phyloP scores from a whole-genome alignment of 35 echinoderm and acorn worm species.

The Lytechinus pictus region DNA sequence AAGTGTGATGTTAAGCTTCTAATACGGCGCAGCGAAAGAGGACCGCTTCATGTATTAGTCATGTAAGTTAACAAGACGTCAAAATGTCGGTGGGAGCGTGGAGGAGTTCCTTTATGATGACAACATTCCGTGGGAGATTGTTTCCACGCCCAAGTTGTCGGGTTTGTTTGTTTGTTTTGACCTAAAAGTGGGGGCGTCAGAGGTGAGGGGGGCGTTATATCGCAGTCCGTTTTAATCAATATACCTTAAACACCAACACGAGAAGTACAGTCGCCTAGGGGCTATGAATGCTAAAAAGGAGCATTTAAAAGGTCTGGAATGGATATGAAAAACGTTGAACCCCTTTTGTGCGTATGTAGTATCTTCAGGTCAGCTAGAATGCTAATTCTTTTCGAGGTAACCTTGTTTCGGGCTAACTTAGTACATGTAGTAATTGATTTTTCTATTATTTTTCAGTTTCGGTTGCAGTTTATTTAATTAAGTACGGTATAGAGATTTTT shows the following conservation, averaged over 20 bases:
- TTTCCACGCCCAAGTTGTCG: background rate
- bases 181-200: background rate
- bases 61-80: background rate
- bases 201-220: background rate
- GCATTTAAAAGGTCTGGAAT: background rate
- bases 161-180: background rate
- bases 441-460: too few relatives aligned
- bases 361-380: background rate
- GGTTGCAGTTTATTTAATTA: too few relatives aligned
- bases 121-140: background rate
- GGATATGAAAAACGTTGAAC: background rate
- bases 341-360: background rate
- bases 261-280: background rate
- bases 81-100: background rate
- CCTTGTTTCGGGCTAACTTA: too few relatives aligned
- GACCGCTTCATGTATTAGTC: background rate
- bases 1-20: background rate
- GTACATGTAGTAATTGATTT: too few relatives aligned
- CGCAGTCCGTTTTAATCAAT: background rate
- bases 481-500: too few relatives aligned
- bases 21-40: background rate
- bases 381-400: too few relatives aligned
- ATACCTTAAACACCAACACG: background rate
- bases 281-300: background rate
- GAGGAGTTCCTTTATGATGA: background rate